Conservation (phyloP, 2,113 vertebrate species). For the Eptatretus burgeri region DNA sequence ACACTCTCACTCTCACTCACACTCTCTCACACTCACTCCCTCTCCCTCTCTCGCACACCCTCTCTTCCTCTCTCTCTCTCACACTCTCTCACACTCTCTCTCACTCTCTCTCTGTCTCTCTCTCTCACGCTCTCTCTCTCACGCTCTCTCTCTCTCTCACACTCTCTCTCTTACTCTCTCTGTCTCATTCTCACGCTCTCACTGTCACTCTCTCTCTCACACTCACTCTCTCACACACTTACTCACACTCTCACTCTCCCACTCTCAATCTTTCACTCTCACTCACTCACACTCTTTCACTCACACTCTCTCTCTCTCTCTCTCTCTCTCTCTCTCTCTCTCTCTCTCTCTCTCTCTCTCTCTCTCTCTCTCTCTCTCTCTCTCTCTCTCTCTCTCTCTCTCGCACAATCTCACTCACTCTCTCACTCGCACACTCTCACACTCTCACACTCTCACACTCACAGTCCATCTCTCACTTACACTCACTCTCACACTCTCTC, state of each 20-base stretch:
- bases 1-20: not conserved
- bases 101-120: not conserved
- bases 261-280: not conserved
- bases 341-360: not conserved
- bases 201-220: not conserved
- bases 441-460: not conserved
- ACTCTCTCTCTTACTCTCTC: slow-evolving; percentile 1
- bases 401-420: not conserved
- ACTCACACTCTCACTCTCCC: not conserved
- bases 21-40: not conserved
- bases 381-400: not conserved
- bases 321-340: not conserved
- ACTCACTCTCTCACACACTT: not conserved
- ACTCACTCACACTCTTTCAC: not conserved
- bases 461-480: not conserved
- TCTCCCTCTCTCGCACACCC: not conserved
- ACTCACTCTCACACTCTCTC: slow-evolving; percentile 4
- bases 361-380: not conserved
- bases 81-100: not conserved
- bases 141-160: not conserved
- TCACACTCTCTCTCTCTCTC: slow-evolving; percentile 1
- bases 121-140: slow-evolving; percentile 3
- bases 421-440: slow-evolving; percentile 4
- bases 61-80: not conserved
- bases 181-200: not conserved